Evolutionary conservation across 2,797 vertebrate genomes (phyloP).

Genomic region (Phoebastria nigripes): DNA sequence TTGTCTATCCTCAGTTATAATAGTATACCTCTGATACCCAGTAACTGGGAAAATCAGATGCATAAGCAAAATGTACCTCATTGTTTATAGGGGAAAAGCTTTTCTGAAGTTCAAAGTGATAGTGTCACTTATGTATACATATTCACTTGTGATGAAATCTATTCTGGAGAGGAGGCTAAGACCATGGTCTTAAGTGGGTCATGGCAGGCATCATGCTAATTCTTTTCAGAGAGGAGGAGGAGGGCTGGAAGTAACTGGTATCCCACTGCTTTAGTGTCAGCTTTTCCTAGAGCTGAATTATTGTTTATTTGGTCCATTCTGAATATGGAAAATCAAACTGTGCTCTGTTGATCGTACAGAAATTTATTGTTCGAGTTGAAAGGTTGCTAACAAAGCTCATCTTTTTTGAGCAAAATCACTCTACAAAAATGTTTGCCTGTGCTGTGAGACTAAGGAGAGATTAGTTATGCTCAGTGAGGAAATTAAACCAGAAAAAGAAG

Average conservation of each 20-base stretch:
- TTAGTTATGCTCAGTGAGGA: background rate
- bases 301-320: constrained; percentile 31
- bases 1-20: background rate
- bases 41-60: background rate
- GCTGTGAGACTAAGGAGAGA: background rate
- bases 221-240: background rate
- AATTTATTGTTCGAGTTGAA: constrained; percentile 40
- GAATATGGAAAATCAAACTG: constrained; percentile 32
- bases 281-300: constrained; percentile 7
- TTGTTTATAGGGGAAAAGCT: background rate
- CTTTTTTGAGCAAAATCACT: background rate
- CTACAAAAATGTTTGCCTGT: background rate
- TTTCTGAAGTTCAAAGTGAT: background rate
- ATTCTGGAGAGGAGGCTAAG: background rate
- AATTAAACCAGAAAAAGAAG: constrained; percentile 3
- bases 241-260: background rate
- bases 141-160: background rate
- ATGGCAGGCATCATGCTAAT: background rate
- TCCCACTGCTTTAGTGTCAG: constrained; percentile 19
- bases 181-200: background rate
- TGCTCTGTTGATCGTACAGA: constrained; percentile 29
- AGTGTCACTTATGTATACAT: background rate
- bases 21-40: background rate
- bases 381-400: constrained; percentile 37
- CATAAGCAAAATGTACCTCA: background rate